Evolutionary conservation across 53 echinoderm and acorn worm species (phyloP).

Genomic region (Henricia sp.): DNA sequence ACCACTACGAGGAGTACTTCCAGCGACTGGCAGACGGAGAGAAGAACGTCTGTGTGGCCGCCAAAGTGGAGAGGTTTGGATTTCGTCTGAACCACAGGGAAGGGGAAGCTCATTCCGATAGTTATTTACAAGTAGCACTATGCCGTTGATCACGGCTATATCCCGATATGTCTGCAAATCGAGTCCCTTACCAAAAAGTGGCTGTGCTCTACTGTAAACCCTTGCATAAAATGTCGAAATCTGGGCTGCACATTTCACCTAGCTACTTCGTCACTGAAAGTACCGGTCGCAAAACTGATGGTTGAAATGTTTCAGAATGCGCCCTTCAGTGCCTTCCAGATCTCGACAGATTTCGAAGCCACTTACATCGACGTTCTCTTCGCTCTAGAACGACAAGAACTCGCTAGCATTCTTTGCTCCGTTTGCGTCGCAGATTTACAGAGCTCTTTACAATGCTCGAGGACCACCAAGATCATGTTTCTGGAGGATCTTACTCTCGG

Average conservation of each 20-base stretch:
- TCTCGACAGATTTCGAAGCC: constrained; percentile 60
- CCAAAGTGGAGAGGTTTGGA: constrained; percentile 28
- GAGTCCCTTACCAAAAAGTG: constrained; percentile 38
- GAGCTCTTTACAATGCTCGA: constrained; percentile 39
- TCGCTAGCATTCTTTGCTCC: not conserved
- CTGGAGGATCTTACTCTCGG: constrained; percentile 77
- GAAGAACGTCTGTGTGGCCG: constrained; percentile 58
- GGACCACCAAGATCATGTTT: constrained; percentile 47
- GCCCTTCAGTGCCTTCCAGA: constrained; percentile 31
- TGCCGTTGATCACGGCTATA: not conserved
- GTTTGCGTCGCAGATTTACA: constrained; percentile 35
- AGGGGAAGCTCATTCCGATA: constrained; percentile 54
- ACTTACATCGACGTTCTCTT: constrained; percentile 45
- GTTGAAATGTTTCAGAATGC: not conserved
- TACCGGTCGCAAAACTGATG: not conserved
- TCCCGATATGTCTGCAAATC: not conserved
- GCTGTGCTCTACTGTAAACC: constrained; percentile 53
- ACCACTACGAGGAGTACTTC: constrained; percentile 47
- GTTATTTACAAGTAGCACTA: not conserved
- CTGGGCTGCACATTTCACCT: constrained; percentile 56
- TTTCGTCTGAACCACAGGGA: constrained; percentile 75
- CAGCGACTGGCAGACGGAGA: constrained; percentile 59
- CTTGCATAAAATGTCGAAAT: not conserved
- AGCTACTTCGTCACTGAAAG: constrained; percentile 4
- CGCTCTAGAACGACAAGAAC: constrained; percentile 30